Percentiles rank a stretch among this genome's conserved stretches.
Evolutionary conservation across 2,797 vertebrate genomes (phyloP).

Genomic region (Petrocephalus sullivani): DNA sequence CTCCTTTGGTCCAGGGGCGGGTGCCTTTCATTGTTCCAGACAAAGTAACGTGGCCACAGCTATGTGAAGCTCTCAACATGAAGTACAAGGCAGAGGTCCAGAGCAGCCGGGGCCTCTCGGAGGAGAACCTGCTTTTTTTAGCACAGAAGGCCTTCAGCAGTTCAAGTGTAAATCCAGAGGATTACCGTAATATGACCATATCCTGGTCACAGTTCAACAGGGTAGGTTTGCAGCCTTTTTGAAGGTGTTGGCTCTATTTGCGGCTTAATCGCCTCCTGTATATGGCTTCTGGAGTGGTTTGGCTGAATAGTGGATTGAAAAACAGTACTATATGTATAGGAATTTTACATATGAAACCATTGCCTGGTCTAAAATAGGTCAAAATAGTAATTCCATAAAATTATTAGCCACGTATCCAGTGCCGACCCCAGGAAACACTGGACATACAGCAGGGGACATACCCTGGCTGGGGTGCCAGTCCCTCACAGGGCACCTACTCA

Average conservation of each 20-base stretch:
- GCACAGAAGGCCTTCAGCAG: conserved; percentile 90
- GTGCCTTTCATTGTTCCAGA: conserved; percentile 88
- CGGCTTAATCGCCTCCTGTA: neutral
- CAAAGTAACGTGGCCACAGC: conserved; percentile 87
- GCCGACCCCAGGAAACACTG: neutral
- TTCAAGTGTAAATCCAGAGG: conserved; percentile 76
- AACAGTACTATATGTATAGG: neutral
- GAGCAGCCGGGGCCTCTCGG: conserved; percentile 82
- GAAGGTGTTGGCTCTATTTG: neutral
- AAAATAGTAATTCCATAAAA: neutral
- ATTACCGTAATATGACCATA: conserved; percentile 80
- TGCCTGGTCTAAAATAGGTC: neutral
- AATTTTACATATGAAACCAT: neutral
- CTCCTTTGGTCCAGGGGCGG: conserved; percentile 62
- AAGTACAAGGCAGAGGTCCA: conserved; percentile 96
- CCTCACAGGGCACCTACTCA: no score
- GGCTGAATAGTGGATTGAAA: neutral
- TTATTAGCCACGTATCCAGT: neutral
- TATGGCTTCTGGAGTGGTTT: neutral
- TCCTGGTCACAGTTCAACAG: conserved; percentile 96
- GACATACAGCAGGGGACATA: neutral
- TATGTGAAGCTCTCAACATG: conserved; percentile 89
- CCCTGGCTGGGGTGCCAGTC: no score
- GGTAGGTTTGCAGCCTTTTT: conserved; percentile 55
- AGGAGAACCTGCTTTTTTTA: conserved; percentile 89